Evolutionary conservation across 2,888 invertebrate genomes (phyloP).

Genomic region (Callyntrura sp.): DNA sequence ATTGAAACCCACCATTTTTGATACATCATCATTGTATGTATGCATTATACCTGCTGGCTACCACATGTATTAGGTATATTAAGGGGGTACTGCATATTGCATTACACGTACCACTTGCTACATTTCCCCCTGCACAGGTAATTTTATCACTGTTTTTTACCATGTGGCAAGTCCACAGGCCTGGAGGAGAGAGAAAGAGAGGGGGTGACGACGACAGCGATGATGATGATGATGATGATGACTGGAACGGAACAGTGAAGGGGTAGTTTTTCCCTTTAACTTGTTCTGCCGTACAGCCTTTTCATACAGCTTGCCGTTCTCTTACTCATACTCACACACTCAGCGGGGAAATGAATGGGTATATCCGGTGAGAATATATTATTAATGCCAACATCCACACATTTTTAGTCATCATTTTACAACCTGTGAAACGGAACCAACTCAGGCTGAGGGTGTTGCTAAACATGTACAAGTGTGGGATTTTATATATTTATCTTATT

Average conservation of each 20-base stretch:
- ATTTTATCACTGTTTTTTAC: not conserved
- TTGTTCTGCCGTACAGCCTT: not conserved
- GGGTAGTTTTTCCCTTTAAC: slow-evolving; percentile 63
- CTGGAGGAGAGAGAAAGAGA: too few relatives aligned
- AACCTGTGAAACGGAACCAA: slow-evolving; percentile 63
- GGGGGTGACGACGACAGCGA: too few relatives aligned
- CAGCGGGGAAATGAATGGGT: slow-evolving; percentile 72
- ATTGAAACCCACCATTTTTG: slow-evolving; percentile 27
- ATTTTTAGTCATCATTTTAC: slow-evolving; percentile 76
- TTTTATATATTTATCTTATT: slow-evolving; percentile 6
- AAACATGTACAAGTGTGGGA: slow-evolving; percentile 31
- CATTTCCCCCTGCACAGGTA: slow-evolving; percentile 9
- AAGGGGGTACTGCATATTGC: too few relatives aligned
- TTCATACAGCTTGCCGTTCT: not conserved
- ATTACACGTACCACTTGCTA: not conserved
- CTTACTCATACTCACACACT: slow-evolving; percentile 61
- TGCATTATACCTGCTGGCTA: too few relatives aligned
- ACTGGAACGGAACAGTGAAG: slow-evolving; percentile 61
- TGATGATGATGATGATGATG: slow-evolving; percentile 46
- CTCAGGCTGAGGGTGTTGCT: slow-evolving; percentile 62
- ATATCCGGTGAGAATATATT: slow-evolving; percentile 76
- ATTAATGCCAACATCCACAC: slow-evolving; percentile 72
- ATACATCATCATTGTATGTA: too few relatives aligned
- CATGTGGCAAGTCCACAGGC: too few relatives aligned
- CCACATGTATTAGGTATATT: too few relatives aligned